Evolutionary conservation across 2,888 invertebrate genomes (phyloP), one percentile per base, ranked within the genome.

Genomic region (Dasypolia templi): DNA sequence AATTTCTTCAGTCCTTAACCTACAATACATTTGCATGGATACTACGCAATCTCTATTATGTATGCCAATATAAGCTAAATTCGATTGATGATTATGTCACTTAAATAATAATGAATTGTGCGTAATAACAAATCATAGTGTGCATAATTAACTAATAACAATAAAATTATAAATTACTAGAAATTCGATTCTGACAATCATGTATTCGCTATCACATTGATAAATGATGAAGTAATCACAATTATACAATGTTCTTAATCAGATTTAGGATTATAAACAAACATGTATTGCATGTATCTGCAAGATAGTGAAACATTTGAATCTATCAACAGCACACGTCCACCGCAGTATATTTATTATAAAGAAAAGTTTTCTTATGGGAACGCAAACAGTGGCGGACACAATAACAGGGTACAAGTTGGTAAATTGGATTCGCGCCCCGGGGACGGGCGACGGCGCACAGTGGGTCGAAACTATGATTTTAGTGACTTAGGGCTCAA

Each of bases 361-460:
- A 87, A 88, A 89, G 89, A 86, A 90, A 89, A 90, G 88, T 91
- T 90, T 91, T 89, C 89, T 90, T 89, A 89, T 88, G 91, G 89
- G 88, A 89, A 84, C 88, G 86, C 88, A 89, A 86, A 89, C 88
- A 88, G 83, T 82, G 81, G 88, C 88, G 90, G 91, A 91, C 92
- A 93, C 93, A 93, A 93, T 93, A 94, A 92, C 92, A 89, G 90
- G 90, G 91, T 92, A 94, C 93, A 93, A 93, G 93, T 94, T 92
- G 91, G 93, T 91, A 94, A 94, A 95, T 95, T 95, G 93, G 94
- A 94, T 94, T 93, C 90, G 85, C 89, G 89, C 93, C 93, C 93
- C 85, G 76, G 94, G 93, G 94, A 94, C 91, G 85, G 90, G 86
- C 86, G 89, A 87, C 89, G 84, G 86, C 86, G 83, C 82, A n/a